Evolutionary conservation across 2,797 vertebrate species (phyloP), one percentile per base, ranked within the genome.

Genomic region (Saxicola maurus): DNA sequence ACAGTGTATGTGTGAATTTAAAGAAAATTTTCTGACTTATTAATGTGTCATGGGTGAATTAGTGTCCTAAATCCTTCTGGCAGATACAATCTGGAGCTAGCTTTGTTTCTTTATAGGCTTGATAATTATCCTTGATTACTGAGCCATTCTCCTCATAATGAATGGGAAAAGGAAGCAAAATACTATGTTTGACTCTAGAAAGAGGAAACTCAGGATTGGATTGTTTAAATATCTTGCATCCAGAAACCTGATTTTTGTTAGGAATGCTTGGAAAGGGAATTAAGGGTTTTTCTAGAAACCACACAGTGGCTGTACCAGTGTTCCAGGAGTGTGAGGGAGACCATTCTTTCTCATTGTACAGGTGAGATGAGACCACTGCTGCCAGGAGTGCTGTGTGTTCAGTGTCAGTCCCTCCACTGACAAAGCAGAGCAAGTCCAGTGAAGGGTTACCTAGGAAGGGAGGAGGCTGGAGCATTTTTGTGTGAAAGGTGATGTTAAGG

Each of bases 371-470:
- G 25, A 62, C 9, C 38, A 7, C 21, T 53, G 1, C 53, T 75
- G 6, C 40, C 35, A 62, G 55, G 38, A 53, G 17, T 21, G 1
- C 52, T 38, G 28, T 37, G 55, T 37, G 55, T n/a, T 33, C 43
- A 4, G 3, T 67, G 2, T 56, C 33, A 15, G 28, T 20, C 38
- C 15, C 18, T 75, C 42, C 13, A 3, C 0, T 57, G 38, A 9
- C 30, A 57, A 72, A 43, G 25, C 24, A 51, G 35, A 80, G n/a
- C 55, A 45, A 37, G 38, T 60, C 37, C 42, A 27, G 28, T 18
- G 72, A 67, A 82, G 73, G 33, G 37, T 82, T 77, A 21, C 38
- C 21, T 35, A 1, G 33, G 31, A 28, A 27, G 25, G 33, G 66
- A 61, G 62, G 71, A 75, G 59, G 35, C 71, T 57, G 78, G 48